Conservation (phyloP, 2,113 vertebrate genomes). For the Pedionomus torquatus region DNA sequence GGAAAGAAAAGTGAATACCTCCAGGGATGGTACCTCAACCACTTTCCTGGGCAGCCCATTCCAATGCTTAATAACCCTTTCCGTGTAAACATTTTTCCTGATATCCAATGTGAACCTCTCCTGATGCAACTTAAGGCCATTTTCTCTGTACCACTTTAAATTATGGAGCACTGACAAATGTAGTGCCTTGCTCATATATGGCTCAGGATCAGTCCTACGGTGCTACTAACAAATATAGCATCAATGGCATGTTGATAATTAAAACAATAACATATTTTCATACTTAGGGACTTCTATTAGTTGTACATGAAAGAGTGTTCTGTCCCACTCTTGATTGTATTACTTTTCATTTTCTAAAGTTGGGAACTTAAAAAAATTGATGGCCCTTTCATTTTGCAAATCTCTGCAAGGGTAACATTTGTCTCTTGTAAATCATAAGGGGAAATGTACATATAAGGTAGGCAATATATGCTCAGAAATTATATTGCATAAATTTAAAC, state of each 20-base stretch:
- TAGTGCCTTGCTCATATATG: not conserved
- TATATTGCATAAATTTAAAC: not conserved
- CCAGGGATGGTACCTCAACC: too few species aligned
- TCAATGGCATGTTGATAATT: not conserved
- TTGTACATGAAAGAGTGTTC: not conserved
- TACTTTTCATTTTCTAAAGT: not conserved
- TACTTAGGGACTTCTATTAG: not conserved
- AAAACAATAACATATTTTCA: not conserved
- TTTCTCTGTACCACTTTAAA: not conserved
- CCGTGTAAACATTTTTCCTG: too few species aligned
- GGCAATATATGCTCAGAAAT: not conserved
- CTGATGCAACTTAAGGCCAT: too few species aligned
- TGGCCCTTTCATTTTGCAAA: not conserved
- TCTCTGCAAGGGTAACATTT: not conserved
- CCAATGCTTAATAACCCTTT: too few species aligned
- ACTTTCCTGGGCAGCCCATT: too few species aligned
- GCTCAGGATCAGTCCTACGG: not conserved
- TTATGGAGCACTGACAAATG: not conserved
- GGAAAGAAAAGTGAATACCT: not conserved
- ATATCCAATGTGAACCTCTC: too few species aligned
- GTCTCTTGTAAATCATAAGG: not conserved
- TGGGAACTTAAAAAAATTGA: not conserved
- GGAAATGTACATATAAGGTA: not conserved
- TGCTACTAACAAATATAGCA: not conserved
- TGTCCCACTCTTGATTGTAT: not conserved